phyloP scores from a whole-genome alignment of 2,888 invertebrate genomes.

The Temnothorax rugatulus region DNA sequence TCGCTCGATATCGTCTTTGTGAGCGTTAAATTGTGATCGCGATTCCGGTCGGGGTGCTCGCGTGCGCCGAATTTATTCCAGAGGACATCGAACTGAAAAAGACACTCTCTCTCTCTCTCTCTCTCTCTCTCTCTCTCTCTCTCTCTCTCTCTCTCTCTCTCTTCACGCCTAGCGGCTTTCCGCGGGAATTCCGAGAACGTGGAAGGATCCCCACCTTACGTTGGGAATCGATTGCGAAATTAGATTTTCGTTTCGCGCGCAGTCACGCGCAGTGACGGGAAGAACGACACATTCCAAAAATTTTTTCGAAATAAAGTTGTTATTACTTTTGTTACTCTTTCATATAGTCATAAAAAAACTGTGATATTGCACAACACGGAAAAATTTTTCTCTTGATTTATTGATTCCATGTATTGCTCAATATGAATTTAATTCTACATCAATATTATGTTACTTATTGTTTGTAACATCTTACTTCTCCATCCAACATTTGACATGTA shows the following conservation, averaged over 20 bases:
- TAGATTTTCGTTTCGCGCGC: constrained; percentile 26
- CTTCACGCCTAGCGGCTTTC: not conserved
- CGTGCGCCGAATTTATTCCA: constrained; percentile 46
- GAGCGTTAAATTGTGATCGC: constrained; percentile 52
- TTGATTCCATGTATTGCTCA: not conserved
- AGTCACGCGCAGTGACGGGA: not conserved
- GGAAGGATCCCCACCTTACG: constrained; percentile 6
- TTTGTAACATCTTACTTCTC: constrained; percentile 1
- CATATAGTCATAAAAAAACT: not conserved
- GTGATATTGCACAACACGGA: not conserved
- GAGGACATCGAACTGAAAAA: constrained; percentile 18
- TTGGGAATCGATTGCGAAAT: constrained; percentile 35
- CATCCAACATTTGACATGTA: not conserved
- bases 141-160: not conserved
- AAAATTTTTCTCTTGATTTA: not conserved
- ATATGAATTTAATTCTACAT: constrained; percentile 16
- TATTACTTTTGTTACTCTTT: constrained; percentile 7
- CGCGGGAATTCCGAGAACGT: constrained; percentile 24
- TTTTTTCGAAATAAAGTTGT: not conserved
- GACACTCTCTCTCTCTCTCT: not conserved
- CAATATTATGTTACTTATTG: not conserved
- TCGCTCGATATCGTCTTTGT: constrained; percentile 45
- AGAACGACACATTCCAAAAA: not conserved
- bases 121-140: not conserved
- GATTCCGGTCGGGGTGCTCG: not conserved